A percentile compares a stretch with the other conserved stretches of the same genome.
Evolutionary conservation across 2,888 invertebrate species (phyloP).

Genomic region (Psylliodes chrysocephalus): DNA sequence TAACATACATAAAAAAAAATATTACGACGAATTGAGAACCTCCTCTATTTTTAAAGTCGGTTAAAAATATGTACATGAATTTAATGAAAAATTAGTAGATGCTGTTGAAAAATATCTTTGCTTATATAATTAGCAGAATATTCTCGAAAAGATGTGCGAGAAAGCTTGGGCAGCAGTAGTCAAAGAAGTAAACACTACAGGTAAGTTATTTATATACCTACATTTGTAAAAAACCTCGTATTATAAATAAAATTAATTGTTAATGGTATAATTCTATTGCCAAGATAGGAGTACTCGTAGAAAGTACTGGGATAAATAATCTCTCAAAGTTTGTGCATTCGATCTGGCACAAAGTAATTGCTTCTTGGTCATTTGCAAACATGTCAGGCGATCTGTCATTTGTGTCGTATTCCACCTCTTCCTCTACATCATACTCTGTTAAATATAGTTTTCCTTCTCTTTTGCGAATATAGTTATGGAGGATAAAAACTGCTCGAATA

Average conservation of each 20-base stretch:
- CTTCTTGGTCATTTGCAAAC: too few relatives aligned
- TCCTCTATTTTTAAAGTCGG: too few relatives aligned
- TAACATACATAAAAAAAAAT: too few relatives aligned
- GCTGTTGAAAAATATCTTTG: slow-evolving; percentile 8
- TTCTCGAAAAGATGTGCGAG: too few relatives aligned
- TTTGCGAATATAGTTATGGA: not conserved
- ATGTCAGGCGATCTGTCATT: slow-evolving; percentile 1
- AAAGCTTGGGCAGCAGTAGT: too few relatives aligned
- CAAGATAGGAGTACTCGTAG: too few relatives aligned
- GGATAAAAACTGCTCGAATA: not conserved
- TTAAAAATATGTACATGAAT: too few relatives aligned
- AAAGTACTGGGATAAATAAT: slow-evolving; percentile 3
- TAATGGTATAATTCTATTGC: not conserved
- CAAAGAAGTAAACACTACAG: too few relatives aligned
- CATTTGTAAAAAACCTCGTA: not conserved
- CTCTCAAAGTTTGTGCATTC: slow-evolving; percentile 3
- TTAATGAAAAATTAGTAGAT: slow-evolving; percentile 5
- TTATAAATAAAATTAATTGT: not conserved
- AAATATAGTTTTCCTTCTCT: too few relatives aligned
- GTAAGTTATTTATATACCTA: not conserved
- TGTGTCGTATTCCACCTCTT: not conserved
- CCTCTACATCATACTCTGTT: not conserved
- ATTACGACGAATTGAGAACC: too few relatives aligned
- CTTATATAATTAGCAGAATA: not conserved
- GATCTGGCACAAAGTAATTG: too few relatives aligned